Percentiles rank a stretch among this genome's conserved stretches.
Conservation (phyloP, 2,888 invertebrate species). For the Germaria angustata region DNA sequence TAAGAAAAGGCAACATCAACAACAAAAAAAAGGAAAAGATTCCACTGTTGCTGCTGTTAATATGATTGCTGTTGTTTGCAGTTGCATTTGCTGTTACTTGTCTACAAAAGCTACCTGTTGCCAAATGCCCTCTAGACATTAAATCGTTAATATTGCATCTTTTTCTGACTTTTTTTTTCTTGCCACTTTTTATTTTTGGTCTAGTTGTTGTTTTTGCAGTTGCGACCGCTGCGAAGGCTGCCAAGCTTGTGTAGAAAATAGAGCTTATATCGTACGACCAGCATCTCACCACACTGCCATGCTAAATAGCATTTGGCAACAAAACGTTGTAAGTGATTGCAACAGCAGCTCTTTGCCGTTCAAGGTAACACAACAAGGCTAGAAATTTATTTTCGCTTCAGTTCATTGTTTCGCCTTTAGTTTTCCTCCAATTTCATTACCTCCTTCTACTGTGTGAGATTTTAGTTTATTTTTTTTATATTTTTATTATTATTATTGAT, state of each 20-base stretch:
- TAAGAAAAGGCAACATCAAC: background rate
- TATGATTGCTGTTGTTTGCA: background rate
- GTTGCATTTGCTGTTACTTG: conserved; percentile 49
- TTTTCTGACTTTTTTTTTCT: conserved; percentile 31
- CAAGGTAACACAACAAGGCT: conserved; percentile 50
- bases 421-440: conserved; percentile 51
- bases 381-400: conserved; percentile 39
- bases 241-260: conserved; percentile 22
- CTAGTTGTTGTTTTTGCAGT: conserved; percentile 45
- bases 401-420: conserved; percentile 16
- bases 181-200: conserved; percentile 34
- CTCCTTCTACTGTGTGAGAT: conserved; percentile 53
- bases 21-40: background rate
- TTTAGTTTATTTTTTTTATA: background rate
- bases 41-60: conserved; percentile 25
- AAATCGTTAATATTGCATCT: conserved; percentile 68
- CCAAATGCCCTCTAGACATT: conserved; percentile 69
- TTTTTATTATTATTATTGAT: conserved; percentile 44
- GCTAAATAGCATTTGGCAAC: conserved; percentile 55
- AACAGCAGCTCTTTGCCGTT: conserved; percentile 32
- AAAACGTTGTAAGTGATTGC: conserved; percentile 5
- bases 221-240: background rate
- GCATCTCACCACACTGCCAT: conserved; percentile 11
- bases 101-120: conserved; percentile 69
- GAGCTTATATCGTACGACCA: conserved; percentile 5